Conservation (phyloP, 2,113 vertebrate species). For the Butorides virescens region DNA sequence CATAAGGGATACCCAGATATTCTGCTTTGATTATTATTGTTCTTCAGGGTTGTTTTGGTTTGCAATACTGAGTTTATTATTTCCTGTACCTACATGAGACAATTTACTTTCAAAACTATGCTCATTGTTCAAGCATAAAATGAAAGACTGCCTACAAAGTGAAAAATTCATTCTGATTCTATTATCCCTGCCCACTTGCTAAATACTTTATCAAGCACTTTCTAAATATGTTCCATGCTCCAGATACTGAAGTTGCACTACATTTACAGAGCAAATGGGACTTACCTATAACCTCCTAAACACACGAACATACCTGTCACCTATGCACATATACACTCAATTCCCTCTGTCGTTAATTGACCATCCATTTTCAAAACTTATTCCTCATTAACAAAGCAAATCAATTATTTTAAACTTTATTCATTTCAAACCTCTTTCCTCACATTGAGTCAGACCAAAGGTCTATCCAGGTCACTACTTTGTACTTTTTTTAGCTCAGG, state of each 20-base stretch:
- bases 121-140: neutral
- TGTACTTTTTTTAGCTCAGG: neutral
- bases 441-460: neutral
- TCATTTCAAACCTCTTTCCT: neutral
- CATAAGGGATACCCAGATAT: neutral
- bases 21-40: neutral
- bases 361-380: neutral
- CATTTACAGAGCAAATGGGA: neutral
- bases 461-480: neutral
- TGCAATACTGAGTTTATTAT: neutral
- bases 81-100: neutral
- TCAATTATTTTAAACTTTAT: neutral
- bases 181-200: neutral
- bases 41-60: neutral
- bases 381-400: constrained; percentile 4
- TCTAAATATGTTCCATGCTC: neutral
- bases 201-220: neutral
- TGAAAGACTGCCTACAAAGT: neutral
- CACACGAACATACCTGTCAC: neutral
- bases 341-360: neutral
- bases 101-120: neutral
- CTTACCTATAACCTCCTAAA: neutral
- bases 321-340: neutral
- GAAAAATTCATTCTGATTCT: neutral
- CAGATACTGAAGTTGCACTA: neutral